phyloP scores from a whole-genome alignment of 1,140 invertebrate species.

The Sarcophaga bullata region DNA sequence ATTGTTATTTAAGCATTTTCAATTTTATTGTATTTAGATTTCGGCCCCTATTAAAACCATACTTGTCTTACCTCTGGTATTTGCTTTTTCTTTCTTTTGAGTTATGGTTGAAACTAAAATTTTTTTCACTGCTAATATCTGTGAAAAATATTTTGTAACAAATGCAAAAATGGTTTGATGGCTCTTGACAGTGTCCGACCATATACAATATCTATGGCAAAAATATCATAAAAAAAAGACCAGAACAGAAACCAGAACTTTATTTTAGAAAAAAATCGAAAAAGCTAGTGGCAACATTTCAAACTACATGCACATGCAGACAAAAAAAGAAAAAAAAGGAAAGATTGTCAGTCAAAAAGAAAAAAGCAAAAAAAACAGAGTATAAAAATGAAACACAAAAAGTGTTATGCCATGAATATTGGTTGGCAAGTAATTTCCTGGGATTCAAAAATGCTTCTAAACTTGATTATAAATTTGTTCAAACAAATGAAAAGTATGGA shows the following conservation, averaged over 20 bases:
- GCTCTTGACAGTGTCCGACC: conserved; percentile 39
- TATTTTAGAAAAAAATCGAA: neutral
- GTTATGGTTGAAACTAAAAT: too few species aligned
- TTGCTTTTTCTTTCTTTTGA: neutral
- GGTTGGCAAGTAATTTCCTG: conserved; percentile 1
- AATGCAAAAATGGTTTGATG: conserved; percentile 43
- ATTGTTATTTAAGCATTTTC: too few species aligned
- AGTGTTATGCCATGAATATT: neutral
- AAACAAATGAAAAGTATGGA: conserved; percentile 13
- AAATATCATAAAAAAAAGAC: neutral
- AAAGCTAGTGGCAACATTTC: neutral
- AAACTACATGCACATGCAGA: neutral
- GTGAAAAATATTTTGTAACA: conserved; percentile 29
- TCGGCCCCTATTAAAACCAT: neutral
- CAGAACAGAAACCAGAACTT: neutral
- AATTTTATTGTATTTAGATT: too few species aligned
- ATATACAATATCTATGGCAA: conserved; percentile 16
- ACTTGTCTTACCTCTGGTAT: neutral
- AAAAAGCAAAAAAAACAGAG: conserved; percentile 4
- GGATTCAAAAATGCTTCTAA: neutral
- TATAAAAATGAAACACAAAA: neutral
- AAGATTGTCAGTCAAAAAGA: neutral
- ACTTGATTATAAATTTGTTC: conserved; percentile 14
- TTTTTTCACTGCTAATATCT: neutral
- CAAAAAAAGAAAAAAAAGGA: neutral